phyloP scores from a whole-genome alignment of 1,140 invertebrate genomes.

The Drosophila setifemur region DNA sequence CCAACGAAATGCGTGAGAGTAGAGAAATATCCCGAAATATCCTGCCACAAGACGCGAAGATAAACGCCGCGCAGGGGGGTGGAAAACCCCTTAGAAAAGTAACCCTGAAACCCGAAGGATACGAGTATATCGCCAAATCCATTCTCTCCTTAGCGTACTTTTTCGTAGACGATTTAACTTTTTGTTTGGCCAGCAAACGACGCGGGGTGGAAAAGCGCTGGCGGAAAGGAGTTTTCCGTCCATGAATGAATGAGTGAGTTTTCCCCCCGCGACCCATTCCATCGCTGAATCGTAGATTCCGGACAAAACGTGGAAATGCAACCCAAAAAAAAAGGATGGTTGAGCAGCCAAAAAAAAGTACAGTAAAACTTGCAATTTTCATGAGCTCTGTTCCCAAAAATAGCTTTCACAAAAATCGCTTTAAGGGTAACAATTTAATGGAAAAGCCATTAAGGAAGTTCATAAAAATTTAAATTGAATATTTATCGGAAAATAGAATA shows the following conservation, averaged over 20 bases:
- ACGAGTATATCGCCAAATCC: conserved; percentile 41
- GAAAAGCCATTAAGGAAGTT: not conserved
- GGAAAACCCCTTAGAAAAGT: conserved; percentile 53
- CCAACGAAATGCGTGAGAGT: conserved; percentile 28
- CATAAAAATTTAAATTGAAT: not conserved
- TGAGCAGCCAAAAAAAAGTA: conserved; percentile 33
- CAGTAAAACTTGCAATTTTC: conserved; percentile 53
- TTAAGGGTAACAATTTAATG: not conserved
- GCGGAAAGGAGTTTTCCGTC: conserved; percentile 23
- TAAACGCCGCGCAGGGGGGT: conserved; percentile 35
- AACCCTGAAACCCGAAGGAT: conserved; percentile 43
- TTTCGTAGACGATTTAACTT: conserved; percentile 64
- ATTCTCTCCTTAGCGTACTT: conserved; percentile 35
- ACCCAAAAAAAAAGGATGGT: conserved; percentile 4
- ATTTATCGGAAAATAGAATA: not conserved
- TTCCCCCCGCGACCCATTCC: conserved; percentile 7
- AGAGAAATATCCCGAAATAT: conserved; percentile 18
- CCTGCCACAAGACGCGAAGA: conserved; percentile 53
- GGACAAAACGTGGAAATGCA: conserved; percentile 14
- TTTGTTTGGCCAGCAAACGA: conserved; percentile 70
- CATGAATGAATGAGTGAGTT: conserved; percentile 27
- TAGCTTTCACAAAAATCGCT: not conserved
- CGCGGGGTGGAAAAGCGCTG: conserved; percentile 72
- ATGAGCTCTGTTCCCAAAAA: not conserved
- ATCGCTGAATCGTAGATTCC: conserved; percentile 14